Base-by-base conservation (phyloP, 1,140 invertebrate species). In the Neodiprion pinetum region DNA sequence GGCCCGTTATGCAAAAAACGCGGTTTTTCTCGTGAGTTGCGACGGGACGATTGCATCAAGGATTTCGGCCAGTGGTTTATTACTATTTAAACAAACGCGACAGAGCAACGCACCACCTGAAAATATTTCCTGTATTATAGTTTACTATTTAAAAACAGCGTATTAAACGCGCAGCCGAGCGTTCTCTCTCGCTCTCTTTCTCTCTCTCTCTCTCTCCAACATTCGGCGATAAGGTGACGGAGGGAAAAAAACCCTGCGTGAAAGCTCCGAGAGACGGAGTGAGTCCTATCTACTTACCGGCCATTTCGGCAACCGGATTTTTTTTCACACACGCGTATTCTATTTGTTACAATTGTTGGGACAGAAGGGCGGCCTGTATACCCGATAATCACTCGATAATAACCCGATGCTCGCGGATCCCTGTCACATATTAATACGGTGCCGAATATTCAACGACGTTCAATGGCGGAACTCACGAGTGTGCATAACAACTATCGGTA, bases 381-480 rank as follows among this genome's bases (percentile, higher is more conserved):
- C 50, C 50, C 10, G 10, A 53, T 11, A 53, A 53, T 53, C n/a
- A 53, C n/a, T 53, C 10, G n/a, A 2, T 11, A 53, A 11, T n/a
- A 53, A 72, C 75, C 67, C 71, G 65, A 77, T 74, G 72, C 70
- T 75, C 66, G n/a, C 48, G 72, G 73, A 80, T 76, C 76, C 50
- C 50, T 76, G 71, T 78, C 74, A 78, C 77, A 78, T 78, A 76
- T 78, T 75, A 78, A 75, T 70, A 48, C 21, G 71, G 74, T 73
- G 50, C 50, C 10, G n/a, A 11, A 53, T 11, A 53, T 53, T 53
- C 50, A 53, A 53, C 50, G 50, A 10, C 10, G 50, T 81, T 77
- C 80, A 85, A 86, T 85, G 84, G 84, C 84, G 81, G 82, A 84
- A 80, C 80, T 83, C 84, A 86, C 79, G 78, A 81, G 80, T 80